Evolutionary conservation across 92 coral and sea anemone genomes (phyloP), one percentile per base, ranked within the genome.

Genomic region (Epizoanthus stellaris): DNA sequence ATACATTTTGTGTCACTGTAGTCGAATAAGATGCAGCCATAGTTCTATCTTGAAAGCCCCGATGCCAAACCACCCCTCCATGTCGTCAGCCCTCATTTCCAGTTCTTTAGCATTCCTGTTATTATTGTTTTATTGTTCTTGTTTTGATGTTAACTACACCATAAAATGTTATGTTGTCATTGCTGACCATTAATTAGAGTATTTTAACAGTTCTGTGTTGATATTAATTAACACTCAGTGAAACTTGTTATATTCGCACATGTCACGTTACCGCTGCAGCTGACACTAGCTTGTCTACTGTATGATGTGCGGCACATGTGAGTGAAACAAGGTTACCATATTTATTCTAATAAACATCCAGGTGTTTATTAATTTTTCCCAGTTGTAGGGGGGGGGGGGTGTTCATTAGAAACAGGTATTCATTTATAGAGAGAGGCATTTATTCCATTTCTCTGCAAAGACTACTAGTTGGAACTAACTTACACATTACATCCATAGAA

Each of bases 91-190:
- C 36, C 36, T 30, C 36, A 1, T 30, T 30, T 30, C 36, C 16
- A 68, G 74, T 15, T 68, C 5, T 30, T 68, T 8, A 3, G 36
- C 16, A 30, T 68, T 30, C 10, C 34, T 16, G 74, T 16, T 45
- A 16, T 23, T 21, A 5, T 68, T 30, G 43, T 68, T 30, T 23
- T 21, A 5, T 68, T 30, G 43, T 68, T 30, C 14, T 3, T 68
- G 43, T 16, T 68, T 68, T 68, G 43, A 63, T 61, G 57, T 79
- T 79, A 79, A 79, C 84, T 36, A 49, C 42, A 59, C 84, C 1
- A 39, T 65, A 39, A 34, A n/a, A 60, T 84, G 66, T n/a, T 52
- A 52, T 3, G 87, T 34, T 4, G 23, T 16, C 43, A 68, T 16
- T 6, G 4, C 49, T 68, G 73, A 15, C n/a, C 49, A 38, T 4